Base-by-base conservation (phyloP, 1,140 invertebrate species). In the Brachionus plicatilis region DNA sequence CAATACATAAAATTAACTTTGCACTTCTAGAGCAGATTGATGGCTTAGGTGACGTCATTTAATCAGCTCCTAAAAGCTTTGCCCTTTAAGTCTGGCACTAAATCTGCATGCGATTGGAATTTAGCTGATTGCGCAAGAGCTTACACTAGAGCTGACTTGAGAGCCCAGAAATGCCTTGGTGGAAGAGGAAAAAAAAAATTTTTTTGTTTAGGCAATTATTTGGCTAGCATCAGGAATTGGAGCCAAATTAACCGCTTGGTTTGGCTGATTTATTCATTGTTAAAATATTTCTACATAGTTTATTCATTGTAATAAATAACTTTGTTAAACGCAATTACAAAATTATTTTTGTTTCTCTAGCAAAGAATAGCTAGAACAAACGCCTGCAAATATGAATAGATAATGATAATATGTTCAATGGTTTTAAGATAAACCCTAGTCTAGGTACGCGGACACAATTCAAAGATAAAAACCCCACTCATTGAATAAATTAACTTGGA, bases 301-400 rank as follows among this genome's bases (percentile, higher is more conserved):
- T 72, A 43, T 41, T 20, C 29, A 9, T 72, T 43, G 33, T 45
- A 41, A 68, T 68, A 68, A 68, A 68, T 68, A 68, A 33, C n/a
- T 68, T 68, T 37, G 66, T 68, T 68, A 33, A 68, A 33, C 27
- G 24, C 33, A 68, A 68, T 68, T 68, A 68, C 11, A 68, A 68
- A 68, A 68, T 68, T 68, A 68, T 68, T 37, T 68, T 37, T 37
- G 33, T 37, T 37, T 68, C 11, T 29, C 5, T 33, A 68, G 2
- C 33, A 68, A 33, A 68, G 9, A 14, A 60, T 60, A 60, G 17
- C 17, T 60, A 24, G 53, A 41, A 43, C 17, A 43, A 72, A 72
- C 17, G 68, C 68, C 68, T 72, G 68, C 37, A 72, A 72, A 72
- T 72, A 72, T 43, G 37, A 72, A 72, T 72, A 72, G 68, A 72